Evolutionary conservation across 2,113 vertebrate species (phyloP), one percentile per base, ranked within the genome.

Genomic region (Vidua chalybeata): DNA sequence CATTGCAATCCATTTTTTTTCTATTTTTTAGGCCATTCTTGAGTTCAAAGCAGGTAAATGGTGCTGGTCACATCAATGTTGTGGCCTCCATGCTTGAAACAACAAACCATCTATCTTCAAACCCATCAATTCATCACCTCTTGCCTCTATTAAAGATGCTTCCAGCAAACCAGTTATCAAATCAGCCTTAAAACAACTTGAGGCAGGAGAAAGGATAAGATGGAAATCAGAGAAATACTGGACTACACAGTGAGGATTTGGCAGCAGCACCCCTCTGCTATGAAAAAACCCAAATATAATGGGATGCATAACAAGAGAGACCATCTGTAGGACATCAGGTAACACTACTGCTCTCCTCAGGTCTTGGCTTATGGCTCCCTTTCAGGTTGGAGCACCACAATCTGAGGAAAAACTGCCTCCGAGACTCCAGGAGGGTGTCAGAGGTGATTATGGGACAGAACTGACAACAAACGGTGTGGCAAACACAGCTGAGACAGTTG

Each of bases 361-460:
- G 69, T 72, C 84, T 94, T 9, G 1, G 68, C 43, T 83, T 49
- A 61, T 10, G 33, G 48, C 71, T 82, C 49, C 2, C 2, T n/a
- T 31, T 89, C 45, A 76, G 56, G 15, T 89, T 6, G 48, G 35
- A 89, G 72, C 46, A 41, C 30, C 56, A 52, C 41, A 62, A 5
- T 15, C 73, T 30, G 63, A 94, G 68, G n/a, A 43, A 82, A 82
- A 93, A 69, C 5, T 10, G 6, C 51, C 59, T 88, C 91, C 3
- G 0, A 71, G 43, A 46, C 64, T 90, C n/a, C 71, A 64, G 62
- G 37, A 72, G 31, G 39, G 46, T 69, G 67, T 89, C 90, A 84
- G 62, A 41, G 77, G 77, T 92, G 90, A 94, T 93, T 92, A 87
- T 15, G 68, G 92, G 89, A 90, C 63, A 81, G 92, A 95, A 83